A percentile compares a stretch with the other conserved stretches of the same genome.
Evolutionary conservation across 2,797 vertebrate species (phyloP).

Genomic region (Bothrops alternatus): DNA sequence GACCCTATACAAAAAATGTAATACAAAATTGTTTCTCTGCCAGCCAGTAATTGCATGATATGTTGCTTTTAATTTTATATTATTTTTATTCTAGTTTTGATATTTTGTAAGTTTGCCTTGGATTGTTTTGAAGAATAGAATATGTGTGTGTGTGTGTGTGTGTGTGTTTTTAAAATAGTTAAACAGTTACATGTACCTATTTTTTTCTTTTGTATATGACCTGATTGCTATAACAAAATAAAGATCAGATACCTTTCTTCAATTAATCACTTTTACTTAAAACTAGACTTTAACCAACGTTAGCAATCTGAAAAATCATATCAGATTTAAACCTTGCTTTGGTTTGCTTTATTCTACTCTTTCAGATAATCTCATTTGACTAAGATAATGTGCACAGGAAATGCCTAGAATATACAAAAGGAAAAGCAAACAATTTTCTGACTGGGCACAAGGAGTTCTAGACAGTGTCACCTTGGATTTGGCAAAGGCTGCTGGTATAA

Average conservation of each 20-base stretch:
- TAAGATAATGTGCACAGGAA: not conserved
- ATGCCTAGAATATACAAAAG: not conserved
- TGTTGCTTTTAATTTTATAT: not conserved
- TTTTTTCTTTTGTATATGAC: not conserved
- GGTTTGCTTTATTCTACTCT: fast-evolving
- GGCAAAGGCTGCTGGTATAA: not conserved
- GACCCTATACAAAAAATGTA: not conserved
- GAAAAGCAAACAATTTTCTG: slow-evolving; percentile 42
- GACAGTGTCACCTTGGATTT: slow-evolving; percentile 42
- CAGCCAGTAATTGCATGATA: not conserved
- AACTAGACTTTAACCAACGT: not conserved
- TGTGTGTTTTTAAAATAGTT: not conserved
- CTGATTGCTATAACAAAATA: not conserved
- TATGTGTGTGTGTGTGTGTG: no score
- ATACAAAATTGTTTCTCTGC: not conserved
- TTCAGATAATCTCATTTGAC: not conserved
- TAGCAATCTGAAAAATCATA: not conserved
- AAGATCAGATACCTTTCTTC: not conserved
- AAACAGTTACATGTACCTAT: not conserved
- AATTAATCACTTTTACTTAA: not conserved
- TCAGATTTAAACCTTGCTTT: not conserved
- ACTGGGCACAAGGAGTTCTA: not conserved
- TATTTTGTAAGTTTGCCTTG: not conserved
- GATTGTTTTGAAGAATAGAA: not conserved
- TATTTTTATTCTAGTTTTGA: not conserved